Evolutionary conservation across 2,113 vertebrate species (phyloP), one percentile per base, ranked within the genome.

Genomic region (Mellivora capensis): DNA sequence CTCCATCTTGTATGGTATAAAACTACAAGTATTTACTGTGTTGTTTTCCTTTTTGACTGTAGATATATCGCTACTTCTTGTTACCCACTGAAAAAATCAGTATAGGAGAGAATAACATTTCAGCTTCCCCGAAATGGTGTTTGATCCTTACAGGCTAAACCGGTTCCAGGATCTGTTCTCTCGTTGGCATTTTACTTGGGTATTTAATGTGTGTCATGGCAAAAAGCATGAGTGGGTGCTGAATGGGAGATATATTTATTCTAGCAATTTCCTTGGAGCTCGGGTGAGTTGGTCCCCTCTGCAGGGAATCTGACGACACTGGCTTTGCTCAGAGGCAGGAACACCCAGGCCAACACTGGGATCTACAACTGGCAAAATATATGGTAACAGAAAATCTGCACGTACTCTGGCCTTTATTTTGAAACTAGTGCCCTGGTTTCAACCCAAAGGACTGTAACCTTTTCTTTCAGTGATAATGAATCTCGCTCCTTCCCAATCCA

Each of bases 111-210:
- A 54, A 17, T 31, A 34, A 3, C 1, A 2, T 90, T 80, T 62
- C n/a, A 21, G 93, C 95, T 11, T 12, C 61, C n/a, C 39, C 20
- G 61, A 44, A 31, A 61, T 6, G 57, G 2, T 69, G 9, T 96
- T 93, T 94, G 81, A 0, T 44, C n/a, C 93, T 88, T 83, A 4
- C 27, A 11, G 54, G 93, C 95, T 72, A 34, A 93, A 96, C 15
- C 13, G n/a, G 59, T 5, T 4, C 14, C 44, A 2, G 0, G 90
- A 67, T 39, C 2, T 87, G 37, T 9, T 34, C 29, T 93, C 69
- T 57, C 42, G 1, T 54, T 79, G 77, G 44, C 77, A 4, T 23
- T 4, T 7, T 83, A 7, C 34, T 85, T 90, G 39, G 6, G 7
- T 13, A 11, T 61, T n/a, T 80, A 29, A 29, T 21, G 13, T 9